Conservation (phyloP, 2,888 invertebrate species). For the Vanessa cardui region DNA sequence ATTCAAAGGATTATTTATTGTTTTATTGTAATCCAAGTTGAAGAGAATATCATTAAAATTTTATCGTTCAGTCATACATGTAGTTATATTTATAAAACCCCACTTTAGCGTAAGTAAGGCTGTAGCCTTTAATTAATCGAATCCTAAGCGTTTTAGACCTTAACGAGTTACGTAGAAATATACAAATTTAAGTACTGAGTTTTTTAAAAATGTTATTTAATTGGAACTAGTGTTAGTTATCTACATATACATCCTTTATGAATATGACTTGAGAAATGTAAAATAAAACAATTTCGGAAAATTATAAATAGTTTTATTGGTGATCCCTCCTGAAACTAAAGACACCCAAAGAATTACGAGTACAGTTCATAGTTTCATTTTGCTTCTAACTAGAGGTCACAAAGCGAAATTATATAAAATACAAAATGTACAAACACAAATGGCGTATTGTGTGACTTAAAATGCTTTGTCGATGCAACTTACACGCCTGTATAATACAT, state of each 20-base stretch:
- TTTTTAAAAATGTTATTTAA: background rate
- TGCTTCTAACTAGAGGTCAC: constrained; percentile 17
- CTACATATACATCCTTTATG: background rate
- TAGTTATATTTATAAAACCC: no score
- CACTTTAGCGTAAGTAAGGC: no score
- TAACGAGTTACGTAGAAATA: no score
- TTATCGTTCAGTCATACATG: no score
- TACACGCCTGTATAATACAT: constrained; percentile 6
- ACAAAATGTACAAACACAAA: constrained; percentile 33
- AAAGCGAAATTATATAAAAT: constrained; percentile 39
- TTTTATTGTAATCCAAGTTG: no score
- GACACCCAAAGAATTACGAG: constrained; percentile 35
- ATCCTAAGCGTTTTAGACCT: no score
- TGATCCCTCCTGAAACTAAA: constrained; percentile 58
- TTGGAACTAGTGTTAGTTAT: constrained; percentile 25
- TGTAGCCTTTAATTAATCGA: no score
- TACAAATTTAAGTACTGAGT: no score
- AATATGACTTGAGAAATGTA: constrained; percentile 22
- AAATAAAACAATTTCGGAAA: constrained; percentile 66
- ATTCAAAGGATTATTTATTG: no score
- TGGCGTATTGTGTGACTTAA: background rate
- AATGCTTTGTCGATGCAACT: background rate
- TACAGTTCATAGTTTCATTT: constrained; percentile 3
- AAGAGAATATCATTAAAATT: no score
- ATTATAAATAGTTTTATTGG: constrained; percentile 74